A percentile compares a stretch with the other conserved stretches of the same genome.
Evolutionary conservation across 2,797 vertebrate species (phyloP).

Genomic region (Phataginus tricuspis): DNA sequence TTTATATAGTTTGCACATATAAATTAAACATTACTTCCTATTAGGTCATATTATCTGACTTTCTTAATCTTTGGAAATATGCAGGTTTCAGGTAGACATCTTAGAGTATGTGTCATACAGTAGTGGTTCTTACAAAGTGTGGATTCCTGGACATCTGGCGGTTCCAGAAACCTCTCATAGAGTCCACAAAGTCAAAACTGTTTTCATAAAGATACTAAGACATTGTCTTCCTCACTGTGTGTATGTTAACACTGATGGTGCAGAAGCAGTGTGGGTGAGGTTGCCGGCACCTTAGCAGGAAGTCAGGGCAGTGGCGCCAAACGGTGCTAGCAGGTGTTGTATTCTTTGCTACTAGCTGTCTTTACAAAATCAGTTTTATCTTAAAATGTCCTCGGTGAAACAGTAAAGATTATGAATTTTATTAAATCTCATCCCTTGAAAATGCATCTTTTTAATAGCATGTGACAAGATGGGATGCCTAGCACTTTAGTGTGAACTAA

Average conservation of each 20-base stretch:
- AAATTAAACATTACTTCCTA: neutral
- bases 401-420: neutral
- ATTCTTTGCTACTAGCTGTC: neutral
- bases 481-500: no score
- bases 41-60: neutral
- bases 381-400: neutral
- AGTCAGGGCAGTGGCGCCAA: neutral
- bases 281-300: rapidly evolving
- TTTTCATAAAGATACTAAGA: neutral
- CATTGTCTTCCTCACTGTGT: neutral
- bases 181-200: neutral
- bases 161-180: neutral
- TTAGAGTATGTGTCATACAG: neutral
- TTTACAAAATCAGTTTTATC: neutral
- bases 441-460: neutral
- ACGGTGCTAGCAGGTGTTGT: neutral
- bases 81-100: neutral
- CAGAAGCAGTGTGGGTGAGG: neutral
- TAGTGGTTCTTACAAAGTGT: neutral
- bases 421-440: neutral
- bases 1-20: neutral
- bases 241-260: neutral
- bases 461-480: neutral
- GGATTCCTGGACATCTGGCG: neutral
- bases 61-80: neutral